Evolutionary conservation across 2,113 vertebrate genomes (phyloP).

Genomic region (Trematomus loennbergii): DNA sequence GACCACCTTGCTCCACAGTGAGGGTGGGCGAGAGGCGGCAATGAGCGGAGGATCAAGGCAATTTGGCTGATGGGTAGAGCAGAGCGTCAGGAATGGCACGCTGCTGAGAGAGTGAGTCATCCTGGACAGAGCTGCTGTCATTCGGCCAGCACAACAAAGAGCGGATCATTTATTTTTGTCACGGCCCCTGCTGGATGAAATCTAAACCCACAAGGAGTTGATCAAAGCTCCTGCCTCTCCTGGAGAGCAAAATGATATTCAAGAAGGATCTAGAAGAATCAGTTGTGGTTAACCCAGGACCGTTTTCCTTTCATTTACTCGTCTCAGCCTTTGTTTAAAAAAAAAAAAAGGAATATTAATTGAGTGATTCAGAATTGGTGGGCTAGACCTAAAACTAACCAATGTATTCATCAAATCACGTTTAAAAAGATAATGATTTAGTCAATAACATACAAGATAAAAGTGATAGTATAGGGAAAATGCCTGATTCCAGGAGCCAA

Average conservation of each 20-base stretch:
- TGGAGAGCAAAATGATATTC: constrained; percentile 57
- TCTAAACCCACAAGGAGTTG: constrained; percentile 64
- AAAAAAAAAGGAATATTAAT: neutral
- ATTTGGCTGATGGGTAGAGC: constrained; percentile 70
- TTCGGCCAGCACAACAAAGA: constrained; percentile 77
- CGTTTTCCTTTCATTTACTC: neutral
- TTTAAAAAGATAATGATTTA: neutral
- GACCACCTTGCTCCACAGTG: constrained; percentile 61
- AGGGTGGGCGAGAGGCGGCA: constrained; percentile 56
- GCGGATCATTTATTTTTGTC: constrained; percentile 77
- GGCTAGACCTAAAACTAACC: too few relatives aligned
- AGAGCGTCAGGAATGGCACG: constrained; percentile 67
- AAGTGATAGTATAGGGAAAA: neutral
- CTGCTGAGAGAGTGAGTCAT: constrained; percentile 78
- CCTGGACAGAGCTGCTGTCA: constrained; percentile 70
- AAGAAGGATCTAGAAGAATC: constrained; percentile 51
- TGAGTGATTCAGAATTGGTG: too few relatives aligned
- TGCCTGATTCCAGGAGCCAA: neutral
- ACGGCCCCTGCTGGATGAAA: constrained; percentile 69
- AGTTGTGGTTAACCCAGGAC: constrained; percentile 2
- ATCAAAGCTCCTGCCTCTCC: constrained; percentile 66
- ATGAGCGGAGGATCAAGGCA: constrained; percentile 69
- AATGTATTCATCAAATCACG: too few relatives aligned
- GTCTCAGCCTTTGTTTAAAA: neutral
- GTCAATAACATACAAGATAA: neutral